These are phyloP conservation scores for Lanius ludovicianus DNA, from an alignment of 2,113 vertebrate species.

Conservation along the genomic window DNA sequence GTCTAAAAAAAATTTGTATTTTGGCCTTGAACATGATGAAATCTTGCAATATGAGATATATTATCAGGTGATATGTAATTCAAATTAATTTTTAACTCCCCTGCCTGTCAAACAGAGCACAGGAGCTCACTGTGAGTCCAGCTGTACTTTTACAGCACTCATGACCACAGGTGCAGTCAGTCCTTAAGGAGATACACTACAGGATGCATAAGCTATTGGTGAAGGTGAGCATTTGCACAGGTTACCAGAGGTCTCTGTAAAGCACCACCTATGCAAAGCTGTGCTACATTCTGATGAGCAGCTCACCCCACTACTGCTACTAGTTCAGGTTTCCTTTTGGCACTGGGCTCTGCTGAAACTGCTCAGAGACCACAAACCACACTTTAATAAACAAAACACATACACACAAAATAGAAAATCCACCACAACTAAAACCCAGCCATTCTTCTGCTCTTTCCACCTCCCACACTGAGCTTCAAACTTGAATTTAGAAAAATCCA, in stretches of 20 bases:
- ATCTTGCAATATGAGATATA: not conserved
- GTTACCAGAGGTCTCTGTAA: not conserved
- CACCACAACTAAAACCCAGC: not conserved
- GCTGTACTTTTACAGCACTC: not conserved
- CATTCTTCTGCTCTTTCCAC: not conserved
- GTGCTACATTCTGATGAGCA: not conserved
- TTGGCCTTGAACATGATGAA: not conserved
- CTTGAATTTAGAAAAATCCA: not conserved
- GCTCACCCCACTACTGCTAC: not conserved
- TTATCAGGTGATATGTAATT: not conserved
- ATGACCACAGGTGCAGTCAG: not conserved
- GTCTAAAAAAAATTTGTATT: not conserved
- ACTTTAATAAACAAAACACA: not conserved
- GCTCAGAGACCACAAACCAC: conserved; percentile 1
- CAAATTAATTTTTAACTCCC: not conserved
- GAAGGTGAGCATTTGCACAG: not conserved
- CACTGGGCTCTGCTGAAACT: not conserved
- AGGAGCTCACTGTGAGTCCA: not conserved
- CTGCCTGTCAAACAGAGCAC: not conserved
- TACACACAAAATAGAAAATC: not conserved
- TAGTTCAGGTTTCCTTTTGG: not conserved
- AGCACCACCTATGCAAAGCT: not conserved
- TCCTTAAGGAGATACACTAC: not conserved
- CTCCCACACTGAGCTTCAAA: not conserved
- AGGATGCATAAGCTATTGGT: not conserved